Conservation (phyloP, 92 coral and sea anemone species). For the Heteractis magnifica region DNA sequence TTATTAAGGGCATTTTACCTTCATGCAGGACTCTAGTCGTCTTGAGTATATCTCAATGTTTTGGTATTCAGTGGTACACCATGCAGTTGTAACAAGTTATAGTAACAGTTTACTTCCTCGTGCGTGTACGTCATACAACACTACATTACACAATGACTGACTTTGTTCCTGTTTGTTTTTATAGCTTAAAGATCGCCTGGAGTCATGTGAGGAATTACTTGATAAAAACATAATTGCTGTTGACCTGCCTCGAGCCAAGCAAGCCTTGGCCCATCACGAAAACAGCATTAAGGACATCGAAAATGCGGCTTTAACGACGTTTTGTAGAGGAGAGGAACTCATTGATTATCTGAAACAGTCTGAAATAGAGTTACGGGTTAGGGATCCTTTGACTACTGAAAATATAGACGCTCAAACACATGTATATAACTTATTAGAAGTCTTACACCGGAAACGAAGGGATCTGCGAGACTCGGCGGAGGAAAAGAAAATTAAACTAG, state of each 20-base stretch:
- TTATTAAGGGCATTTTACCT: too few species aligned
- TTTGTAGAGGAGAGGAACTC: slow-evolving; percentile 98
- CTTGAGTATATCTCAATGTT: background rate
- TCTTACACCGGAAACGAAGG: slow-evolving; percentile 89
- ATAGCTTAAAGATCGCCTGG: slow-evolving; percentile 94
- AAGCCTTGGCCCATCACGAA: slow-evolving; percentile 84
- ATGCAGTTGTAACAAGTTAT: too few species aligned
- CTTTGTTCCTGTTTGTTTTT: slow-evolving; percentile 13
- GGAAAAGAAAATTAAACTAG: slow-evolving; percentile 82
- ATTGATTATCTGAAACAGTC: slow-evolving; percentile 91
- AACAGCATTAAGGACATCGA: slow-evolving; percentile 89
- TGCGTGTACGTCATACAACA: background rate
- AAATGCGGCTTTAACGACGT: slow-evolving; percentile 87
- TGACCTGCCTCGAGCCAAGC: slow-evolving; percentile 86
- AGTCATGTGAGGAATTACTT: slow-evolving; percentile 87
- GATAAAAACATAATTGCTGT: slow-evolving; percentile 85
- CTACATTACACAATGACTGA: background rate
- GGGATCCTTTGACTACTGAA: slow-evolving; percentile 84
- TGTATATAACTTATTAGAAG: slow-evolving; percentile 90
- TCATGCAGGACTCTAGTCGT: too few species aligned
- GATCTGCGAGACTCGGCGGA: slow-evolving; percentile 91
- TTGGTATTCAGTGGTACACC: background rate
- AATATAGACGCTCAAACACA: slow-evolving; percentile 99
- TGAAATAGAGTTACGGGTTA: slow-evolving; percentile 92
- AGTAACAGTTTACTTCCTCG: background rate